Base-by-base conservation (phyloP, 2,888 invertebrate genomes). In the Sicus ferrugineus region DNA sequence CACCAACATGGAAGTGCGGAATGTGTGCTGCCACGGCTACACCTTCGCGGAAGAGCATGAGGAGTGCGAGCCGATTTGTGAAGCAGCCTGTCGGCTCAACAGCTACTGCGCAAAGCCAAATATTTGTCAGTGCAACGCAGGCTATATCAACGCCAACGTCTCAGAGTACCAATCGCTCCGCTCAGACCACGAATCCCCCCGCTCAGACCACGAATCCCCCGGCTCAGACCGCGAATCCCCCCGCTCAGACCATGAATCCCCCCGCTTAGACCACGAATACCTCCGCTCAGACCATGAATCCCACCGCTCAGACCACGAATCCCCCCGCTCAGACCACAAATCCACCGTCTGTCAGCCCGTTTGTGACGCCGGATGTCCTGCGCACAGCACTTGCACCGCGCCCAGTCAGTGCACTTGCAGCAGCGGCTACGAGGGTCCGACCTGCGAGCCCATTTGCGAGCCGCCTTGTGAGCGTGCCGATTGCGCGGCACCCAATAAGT, bases 381-480 rank as follows among this genome's bases (percentile, higher is more conserved):
- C 3, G 9, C 21, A 72, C 21, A 71, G 70, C 9, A 30, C 30
- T 14, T 74, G 74, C 7, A 21, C 26, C 0, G 52, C 1, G 11
- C 72, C 70, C 3, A 46, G 66, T 21, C 4, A 56, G 4, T 74
- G 74, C 23, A 30, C 1, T 2, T 74, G 74, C n/a, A 5, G 71
- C 9, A 38, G 26, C 1, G 74, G 69, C 3, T 67, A 66, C 11
- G 59, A 66, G n/a, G 48, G 19, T n/a, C n/a, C 23, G n/a, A 14
- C 19, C 5, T 84, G 84, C 70, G 78, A 80, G 21, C 81, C 83
- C 2, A 54, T 80, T 7, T 86, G 87, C 73, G 75, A 78, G 7
- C 80, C 80, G 0, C 69, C 68, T 0, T 87, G 86, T 70, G 62
- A 74, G 71, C 77, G 86, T 75, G 87, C 86, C 2, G 78, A 79